Evolutionary conservation across 2,888 invertebrate genomes (phyloP).

Genomic region (Papilio gigon): DNA sequence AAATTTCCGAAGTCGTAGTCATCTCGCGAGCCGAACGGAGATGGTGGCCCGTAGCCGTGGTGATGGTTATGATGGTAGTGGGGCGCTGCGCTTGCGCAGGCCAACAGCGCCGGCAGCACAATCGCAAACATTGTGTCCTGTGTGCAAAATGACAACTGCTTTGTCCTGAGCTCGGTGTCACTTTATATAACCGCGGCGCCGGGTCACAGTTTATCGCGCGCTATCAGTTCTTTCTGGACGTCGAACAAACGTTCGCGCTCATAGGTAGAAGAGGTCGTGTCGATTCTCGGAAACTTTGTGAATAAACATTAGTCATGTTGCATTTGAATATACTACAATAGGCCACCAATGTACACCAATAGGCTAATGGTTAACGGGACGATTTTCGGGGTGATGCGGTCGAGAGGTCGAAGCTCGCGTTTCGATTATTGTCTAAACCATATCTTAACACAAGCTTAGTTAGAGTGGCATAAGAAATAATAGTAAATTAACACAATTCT

Average conservation of each 20-base stretch:
- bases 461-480: too few relatives aligned
- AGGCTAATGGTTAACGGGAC: too few relatives aligned
- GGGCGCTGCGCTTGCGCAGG: constrained; percentile 62
- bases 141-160: constrained; percentile 34
- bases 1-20: constrained; percentile 27
- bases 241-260: constrained; percentile 43
- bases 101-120: constrained; percentile 55
- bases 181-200: constrained; percentile 53
- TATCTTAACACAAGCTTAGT: too few relatives aligned
- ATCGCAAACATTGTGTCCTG: constrained; percentile 57
- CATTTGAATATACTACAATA: too few relatives aligned
- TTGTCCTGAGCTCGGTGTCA: constrained; percentile 21
- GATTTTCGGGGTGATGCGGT: too few relatives aligned
- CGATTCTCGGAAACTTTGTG: constrained; percentile 36
- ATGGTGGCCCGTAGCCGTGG: constrained; percentile 35
- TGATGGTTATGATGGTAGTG: constrained; percentile 43
- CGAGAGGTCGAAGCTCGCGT: too few relatives aligned
- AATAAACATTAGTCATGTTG: constrained; percentile 3
- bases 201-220: constrained; percentile 61
- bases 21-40: constrained; percentile 29
- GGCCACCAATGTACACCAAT: too few relatives aligned
- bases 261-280: constrained; percentile 18
- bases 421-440: too few relatives aligned
- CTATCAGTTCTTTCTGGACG: constrained; percentile 58
- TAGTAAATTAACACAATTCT: too few relatives aligned